Conservation (phyloP, 2,113 vertebrate species). For the Spea multiplicata region DNA sequence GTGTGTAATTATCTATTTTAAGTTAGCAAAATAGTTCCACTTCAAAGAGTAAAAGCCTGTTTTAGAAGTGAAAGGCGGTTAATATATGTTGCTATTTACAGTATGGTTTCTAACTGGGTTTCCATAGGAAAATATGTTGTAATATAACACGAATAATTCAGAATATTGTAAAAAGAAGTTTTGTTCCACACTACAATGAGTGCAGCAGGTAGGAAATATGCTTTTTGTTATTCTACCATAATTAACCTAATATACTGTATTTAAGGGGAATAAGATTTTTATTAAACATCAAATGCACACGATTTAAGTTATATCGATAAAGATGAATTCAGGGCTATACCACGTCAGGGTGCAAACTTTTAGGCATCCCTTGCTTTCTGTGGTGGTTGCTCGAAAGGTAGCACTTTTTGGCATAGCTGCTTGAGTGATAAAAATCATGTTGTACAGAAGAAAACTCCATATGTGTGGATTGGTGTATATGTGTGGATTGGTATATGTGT, state of each 20-base stretch:
- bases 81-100: slow-evolving; percentile 22
- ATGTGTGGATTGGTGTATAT: no score
- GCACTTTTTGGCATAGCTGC: no score
- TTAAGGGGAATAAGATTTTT: background rate
- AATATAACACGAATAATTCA: slow-evolving; percentile 5
- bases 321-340: no score
- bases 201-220: background rate
- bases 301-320: background rate
- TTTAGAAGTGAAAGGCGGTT: slow-evolving; percentile 67
- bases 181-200: slow-evolving; percentile 11
- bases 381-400: no score
- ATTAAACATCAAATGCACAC: background rate
- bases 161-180: background rate
- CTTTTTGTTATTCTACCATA: background rate
- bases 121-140: slow-evolving; percentile 14
- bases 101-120: slow-evolving; percentile 1
- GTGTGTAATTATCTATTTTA: slow-evolving; percentile 82
- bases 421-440: no score
- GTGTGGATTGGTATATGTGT: no score
- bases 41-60: slow-evolving; percentile 67
- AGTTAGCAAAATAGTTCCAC: slow-evolving; percentile 72
- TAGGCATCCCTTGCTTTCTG: no score
- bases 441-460: no score
- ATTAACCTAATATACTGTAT: background rate
- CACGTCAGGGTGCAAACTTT: no score